Percentiles rank a stretch among this genome's conserved stretches.
Conservation (phyloP, 2,888 invertebrate genomes). For the Heliconius sara region DNA sequence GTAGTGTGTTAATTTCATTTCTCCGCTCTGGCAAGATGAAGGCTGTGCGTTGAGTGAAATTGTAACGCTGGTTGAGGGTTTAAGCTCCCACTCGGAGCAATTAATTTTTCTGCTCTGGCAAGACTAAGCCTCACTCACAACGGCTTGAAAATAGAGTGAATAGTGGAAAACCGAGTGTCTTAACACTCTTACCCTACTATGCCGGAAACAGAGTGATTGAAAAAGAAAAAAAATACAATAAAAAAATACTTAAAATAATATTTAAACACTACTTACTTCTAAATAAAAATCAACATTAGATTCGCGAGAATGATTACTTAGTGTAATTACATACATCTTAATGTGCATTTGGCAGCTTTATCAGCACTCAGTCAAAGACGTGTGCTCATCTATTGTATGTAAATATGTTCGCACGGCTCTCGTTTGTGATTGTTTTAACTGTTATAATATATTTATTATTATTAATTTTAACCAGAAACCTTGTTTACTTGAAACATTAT, state of each 20-base stretch:
- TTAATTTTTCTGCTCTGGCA: no score
- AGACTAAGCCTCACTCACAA: no score
- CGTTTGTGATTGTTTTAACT: slow-evolving; percentile 8
- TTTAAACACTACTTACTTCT: not conserved
- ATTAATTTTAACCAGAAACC: not conserved
- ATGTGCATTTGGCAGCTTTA: slow-evolving; percentile 29
- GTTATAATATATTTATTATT: not conserved
- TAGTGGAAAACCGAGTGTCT: no score
- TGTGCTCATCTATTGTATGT: slow-evolving; percentile 38
- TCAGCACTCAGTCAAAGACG: slow-evolving; percentile 29
- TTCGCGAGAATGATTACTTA: slow-evolving; percentile 13
- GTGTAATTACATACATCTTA: slow-evolving; percentile 30
- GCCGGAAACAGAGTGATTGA: no score
- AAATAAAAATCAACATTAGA: not conserved
- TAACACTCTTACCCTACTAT: no score
- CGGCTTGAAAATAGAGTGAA: no score
- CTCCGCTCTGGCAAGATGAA: not conserved
- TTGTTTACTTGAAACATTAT: no score
- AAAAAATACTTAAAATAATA: not conserved
- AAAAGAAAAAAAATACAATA: not conserved
- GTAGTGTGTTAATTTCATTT: not conserved
- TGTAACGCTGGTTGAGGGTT: no score
- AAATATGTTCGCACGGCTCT: slow-evolving; percentile 38
- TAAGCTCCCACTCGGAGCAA: no score
- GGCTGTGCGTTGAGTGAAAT: no score